Percentiles rank a stretch among this genome's conserved stretches.
phyloP scores from a whole-genome alignment of 2,113 vertebrate genomes.

The Uria lomvia region DNA sequence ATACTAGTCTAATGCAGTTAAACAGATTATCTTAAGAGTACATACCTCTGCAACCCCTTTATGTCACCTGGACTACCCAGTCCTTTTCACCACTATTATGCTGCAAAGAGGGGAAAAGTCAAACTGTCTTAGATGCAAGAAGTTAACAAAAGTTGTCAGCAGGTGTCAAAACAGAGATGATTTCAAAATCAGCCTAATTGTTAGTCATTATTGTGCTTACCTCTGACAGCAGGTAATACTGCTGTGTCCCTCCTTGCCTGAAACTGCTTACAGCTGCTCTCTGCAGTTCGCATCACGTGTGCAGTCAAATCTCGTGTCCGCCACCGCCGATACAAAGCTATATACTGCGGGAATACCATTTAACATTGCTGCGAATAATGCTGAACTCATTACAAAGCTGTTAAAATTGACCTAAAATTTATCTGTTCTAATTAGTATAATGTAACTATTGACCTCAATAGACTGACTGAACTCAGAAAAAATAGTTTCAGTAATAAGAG shows the following conservation, averaged over 20 bases:
- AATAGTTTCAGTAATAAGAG: neutral
- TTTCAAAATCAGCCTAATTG: neutral
- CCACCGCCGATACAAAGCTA: neutral
- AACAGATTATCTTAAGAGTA: neutral
- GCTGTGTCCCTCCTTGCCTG: neutral
- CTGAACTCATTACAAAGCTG: neutral
- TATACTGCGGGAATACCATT: neutral
- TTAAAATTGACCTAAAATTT: neutral
- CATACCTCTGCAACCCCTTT: neutral
- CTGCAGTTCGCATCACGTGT: neutral
- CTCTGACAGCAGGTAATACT: neutral
- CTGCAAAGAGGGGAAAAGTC: neutral
- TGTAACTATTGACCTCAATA: neutral
- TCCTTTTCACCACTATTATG: neutral
- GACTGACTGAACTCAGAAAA: neutral
- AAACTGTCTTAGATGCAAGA: neutral
- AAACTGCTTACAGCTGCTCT: neutral
- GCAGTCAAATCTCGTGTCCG: neutral
- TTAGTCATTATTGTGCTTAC: neutral
- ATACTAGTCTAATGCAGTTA: neutral
- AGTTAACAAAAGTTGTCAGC: neutral
- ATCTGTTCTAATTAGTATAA: neutral
- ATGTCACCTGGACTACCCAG: neutral
- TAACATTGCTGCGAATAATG: neutral
- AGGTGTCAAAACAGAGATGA: neutral